A percentile compares a stretch with the other conserved stretches of the same genome.
Evolutionary conservation across 2,797 vertebrate species (phyloP).

Genomic region (Babyrousa celebensis): DNA sequence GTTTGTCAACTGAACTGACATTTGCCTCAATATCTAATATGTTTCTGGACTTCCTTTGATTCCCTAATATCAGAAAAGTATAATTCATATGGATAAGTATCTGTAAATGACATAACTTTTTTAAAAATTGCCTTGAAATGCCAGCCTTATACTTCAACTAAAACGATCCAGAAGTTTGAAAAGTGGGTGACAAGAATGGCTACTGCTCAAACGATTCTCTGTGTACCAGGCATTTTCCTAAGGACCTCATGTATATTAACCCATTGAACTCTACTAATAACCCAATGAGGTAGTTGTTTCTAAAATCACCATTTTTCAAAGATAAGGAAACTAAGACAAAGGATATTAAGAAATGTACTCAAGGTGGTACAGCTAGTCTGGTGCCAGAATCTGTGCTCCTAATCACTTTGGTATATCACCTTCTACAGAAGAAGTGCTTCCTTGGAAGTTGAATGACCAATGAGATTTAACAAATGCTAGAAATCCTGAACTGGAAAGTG

Average conservation of each 20-base stretch:
- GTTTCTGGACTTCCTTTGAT: slow-evolving; percentile 45
- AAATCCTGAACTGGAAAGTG: slow-evolving; percentile 28
- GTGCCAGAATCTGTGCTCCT: not conserved
- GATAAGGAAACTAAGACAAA: slow-evolving; percentile 47
- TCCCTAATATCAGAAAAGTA: not conserved
- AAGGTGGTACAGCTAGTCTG: not conserved
- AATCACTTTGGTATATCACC: not conserved
- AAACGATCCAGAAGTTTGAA: slow-evolving; percentile 38
- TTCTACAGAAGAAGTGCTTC: slow-evolving; percentile 14
- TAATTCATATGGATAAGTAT: slow-evolving; percentile 9
- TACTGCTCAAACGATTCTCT: not conserved
- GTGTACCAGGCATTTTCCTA: not conserved
- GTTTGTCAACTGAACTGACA: not conserved
- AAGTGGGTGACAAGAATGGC: not conserved
- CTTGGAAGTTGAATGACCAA: slow-evolving; percentile 26
- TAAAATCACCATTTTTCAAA: slow-evolving; percentile 43
- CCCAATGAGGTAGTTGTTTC: not conserved
- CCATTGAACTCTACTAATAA: slow-evolving; percentile 49
- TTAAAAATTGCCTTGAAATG: not conserved
- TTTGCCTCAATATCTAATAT: slow-evolving; percentile 48
- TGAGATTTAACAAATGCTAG: not conserved
- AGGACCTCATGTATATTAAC: slow-evolving; percentile 8
- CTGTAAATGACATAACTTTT: not conserved
- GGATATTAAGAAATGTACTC: not conserved
- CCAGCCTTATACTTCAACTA: slow-evolving; percentile 24